A percentile compares a stretch with the other conserved stretches of the same genome.
Evolutionary conservation across 1,140 invertebrate genomes (phyloP).

Genomic region (Papilio machaon): DNA sequence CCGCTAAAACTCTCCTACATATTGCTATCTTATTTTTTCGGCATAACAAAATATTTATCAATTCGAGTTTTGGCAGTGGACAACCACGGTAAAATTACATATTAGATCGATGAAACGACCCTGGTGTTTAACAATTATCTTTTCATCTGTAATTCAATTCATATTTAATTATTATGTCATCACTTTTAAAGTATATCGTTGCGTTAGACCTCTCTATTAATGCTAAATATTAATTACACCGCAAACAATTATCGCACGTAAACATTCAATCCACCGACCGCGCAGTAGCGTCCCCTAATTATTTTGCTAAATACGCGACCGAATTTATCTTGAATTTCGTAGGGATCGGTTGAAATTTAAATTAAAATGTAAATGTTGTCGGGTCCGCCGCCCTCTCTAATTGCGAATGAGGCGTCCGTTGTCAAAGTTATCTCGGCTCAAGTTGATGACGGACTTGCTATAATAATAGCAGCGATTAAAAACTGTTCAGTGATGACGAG

Average conservation of each 20-base stretch:
- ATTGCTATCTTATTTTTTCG: too few relatives aligned
- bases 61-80: too few relatives aligned
- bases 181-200: slow-evolving; percentile 25
- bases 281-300: slow-evolving; percentile 62
- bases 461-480: slow-evolving; percentile 11
- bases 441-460: slow-evolving; percentile 25
- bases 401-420: slow-evolving; percentile 64
- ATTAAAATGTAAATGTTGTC: slow-evolving; percentile 81
- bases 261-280: slow-evolving; percentile 64
- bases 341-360: slow-evolving; percentile 75
- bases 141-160: neutral
- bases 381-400: slow-evolving; percentile 67
- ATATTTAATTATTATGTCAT: slow-evolving; percentile 1
- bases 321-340: slow-evolving; percentile 79
- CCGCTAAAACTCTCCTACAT: too few relatives aligned
- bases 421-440: slow-evolving; percentile 59
- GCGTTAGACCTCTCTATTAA: slow-evolving; percentile 51
- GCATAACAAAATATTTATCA: too few relatives aligned
- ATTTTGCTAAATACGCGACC: slow-evolving; percentile 70
- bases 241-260: slow-evolving; percentile 63
- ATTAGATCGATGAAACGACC: neutral
- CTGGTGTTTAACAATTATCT: neutral
- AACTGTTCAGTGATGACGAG: neutral
- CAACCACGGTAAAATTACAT: neutral
- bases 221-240: slow-evolving; percentile 68